A percentile compares a stretch with the other conserved stretches of the same genome.
Evolutionary conservation across 2,888 invertebrate genomes (phyloP).

Genomic region (Synergus umbraculus): DNA sequence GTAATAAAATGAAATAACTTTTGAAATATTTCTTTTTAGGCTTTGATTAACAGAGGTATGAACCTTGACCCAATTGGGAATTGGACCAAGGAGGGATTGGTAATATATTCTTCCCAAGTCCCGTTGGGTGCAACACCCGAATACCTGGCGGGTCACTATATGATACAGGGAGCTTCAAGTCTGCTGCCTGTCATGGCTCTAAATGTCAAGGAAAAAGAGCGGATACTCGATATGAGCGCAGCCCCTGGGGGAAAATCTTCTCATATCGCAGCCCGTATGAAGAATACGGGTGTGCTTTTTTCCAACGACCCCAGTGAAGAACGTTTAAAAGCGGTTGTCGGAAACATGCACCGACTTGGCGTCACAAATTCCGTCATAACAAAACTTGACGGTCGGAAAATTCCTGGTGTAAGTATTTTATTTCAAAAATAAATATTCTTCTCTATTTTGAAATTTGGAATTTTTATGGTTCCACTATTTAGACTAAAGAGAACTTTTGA

Average conservation of each 20-base stretch:
- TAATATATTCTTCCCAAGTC: constrained; percentile 96
- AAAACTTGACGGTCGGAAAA: constrained; percentile 92
- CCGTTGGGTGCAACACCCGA: constrained; percentile 99
- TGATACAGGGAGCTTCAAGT: constrained; percentile 97
- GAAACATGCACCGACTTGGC: constrained; percentile 97
- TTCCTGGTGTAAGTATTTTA: constrained; percentile 80
- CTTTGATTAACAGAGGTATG: constrained; percentile 96
- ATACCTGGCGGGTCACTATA: constrained; percentile 98
- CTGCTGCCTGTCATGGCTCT: constrained; percentile 98
- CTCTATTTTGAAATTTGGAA: not conserved
- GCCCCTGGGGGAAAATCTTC: constrained; percentile 99
- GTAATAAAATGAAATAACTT: not conserved
- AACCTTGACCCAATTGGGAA: constrained; percentile 99
- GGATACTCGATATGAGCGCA: constrained; percentile 96
- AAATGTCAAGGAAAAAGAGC: constrained; percentile 96
- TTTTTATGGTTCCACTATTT: no score
- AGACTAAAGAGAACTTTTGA: no score
- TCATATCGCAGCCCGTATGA: constrained; percentile 98
- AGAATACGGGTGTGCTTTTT: constrained; percentile 97
- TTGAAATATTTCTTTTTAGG: constrained; percentile 73
- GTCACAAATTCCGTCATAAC: constrained; percentile 95
- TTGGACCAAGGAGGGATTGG: constrained; percentile 99
- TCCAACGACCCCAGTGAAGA: constrained; percentile 97
- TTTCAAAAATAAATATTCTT: not conserved
- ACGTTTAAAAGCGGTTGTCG: constrained; percentile 93